Percentiles rank a stretch among this genome's conserved stretches.
Evolutionary conservation across 1,140 invertebrate species (phyloP).

Genomic region (Drosophila seguyi): DNA sequence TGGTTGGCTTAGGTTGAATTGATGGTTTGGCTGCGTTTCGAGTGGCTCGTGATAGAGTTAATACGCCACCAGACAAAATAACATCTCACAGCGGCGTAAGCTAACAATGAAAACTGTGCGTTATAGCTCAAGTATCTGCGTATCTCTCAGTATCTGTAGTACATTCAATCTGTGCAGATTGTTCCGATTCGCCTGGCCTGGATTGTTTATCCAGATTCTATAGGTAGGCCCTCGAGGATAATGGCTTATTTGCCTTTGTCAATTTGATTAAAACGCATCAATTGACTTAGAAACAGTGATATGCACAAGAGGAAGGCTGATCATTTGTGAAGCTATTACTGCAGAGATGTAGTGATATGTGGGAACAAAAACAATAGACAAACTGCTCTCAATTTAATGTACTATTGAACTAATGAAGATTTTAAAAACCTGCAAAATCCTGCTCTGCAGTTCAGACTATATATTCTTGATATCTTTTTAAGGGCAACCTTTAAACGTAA

Average conservation of each 20-base stretch:
- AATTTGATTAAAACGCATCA: constrained; percentile 2
- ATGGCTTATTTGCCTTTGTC: constrained; percentile 6
- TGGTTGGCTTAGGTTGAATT: constrained; percentile 19
- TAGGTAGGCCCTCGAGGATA: neutral
- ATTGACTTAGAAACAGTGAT: neutral
- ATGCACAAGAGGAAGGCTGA: no score
- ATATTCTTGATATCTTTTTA: neutral
- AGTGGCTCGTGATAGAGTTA: constrained; percentile 39
- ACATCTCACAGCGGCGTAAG: constrained; percentile 23
- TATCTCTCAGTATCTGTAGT: constrained; percentile 14
- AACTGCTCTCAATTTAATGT: neutral
- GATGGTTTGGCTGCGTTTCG: constrained; percentile 25
- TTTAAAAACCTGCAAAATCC: neutral
- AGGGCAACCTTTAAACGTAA: neutral
- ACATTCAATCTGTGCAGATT: constrained; percentile 11
- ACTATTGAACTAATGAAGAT: neutral
- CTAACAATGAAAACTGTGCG: constrained; percentile 33
- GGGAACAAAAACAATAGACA: neutral
- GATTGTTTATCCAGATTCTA: constrained; percentile 7
- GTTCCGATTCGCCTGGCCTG: constrained; percentile 4
- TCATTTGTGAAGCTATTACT: neutral
- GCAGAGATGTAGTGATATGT: no score
- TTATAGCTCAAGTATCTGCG: constrained; percentile 22
- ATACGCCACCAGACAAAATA: constrained; percentile 39
- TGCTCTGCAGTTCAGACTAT: neutral